A percentile compares a stretch with the other conserved stretches of the same genome.
phyloP scores from a whole-genome alignment of 2,113 vertebrate genomes.

The Plecturocebus donacophilus region DNA sequence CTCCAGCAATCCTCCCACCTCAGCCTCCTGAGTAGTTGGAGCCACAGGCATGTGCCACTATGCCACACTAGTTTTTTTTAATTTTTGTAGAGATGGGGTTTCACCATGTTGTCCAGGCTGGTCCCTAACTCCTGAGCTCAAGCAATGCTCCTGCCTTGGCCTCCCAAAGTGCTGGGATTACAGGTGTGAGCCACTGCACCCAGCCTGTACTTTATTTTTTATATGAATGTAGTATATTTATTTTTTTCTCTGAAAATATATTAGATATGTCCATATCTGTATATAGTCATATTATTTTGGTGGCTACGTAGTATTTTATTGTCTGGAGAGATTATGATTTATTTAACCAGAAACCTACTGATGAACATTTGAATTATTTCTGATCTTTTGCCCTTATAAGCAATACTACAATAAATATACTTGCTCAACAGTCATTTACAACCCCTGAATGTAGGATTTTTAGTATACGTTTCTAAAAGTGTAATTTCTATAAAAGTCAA shows the following conservation, averaged over 20 bases:
- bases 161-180: no score
- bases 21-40: no score
- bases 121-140: no score
- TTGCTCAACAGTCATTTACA: not conserved
- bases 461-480: not conserved
- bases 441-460: not conserved
- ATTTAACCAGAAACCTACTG: not conserved
- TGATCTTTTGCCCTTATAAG: not conserved
- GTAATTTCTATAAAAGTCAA: not conserved
- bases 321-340: not conserved
- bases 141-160: no score
- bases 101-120: no score
- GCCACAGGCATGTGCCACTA: no score
- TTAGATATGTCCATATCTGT: not conserved
- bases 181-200: no score
- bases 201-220: not conserved
- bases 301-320: not conserved
- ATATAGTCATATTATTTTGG: not conserved
- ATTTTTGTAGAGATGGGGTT: no score
- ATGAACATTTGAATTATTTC: not conserved
- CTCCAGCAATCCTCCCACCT: no score
- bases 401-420: not conserved
- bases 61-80: no score
- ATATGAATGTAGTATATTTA: not conserved
- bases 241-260: constrained; percentile 5